These are phyloP conservation scores for Diaperis boleti DNA, from an alignment of 2,888 invertebrate species.

Conservation along the genomic window DNA sequence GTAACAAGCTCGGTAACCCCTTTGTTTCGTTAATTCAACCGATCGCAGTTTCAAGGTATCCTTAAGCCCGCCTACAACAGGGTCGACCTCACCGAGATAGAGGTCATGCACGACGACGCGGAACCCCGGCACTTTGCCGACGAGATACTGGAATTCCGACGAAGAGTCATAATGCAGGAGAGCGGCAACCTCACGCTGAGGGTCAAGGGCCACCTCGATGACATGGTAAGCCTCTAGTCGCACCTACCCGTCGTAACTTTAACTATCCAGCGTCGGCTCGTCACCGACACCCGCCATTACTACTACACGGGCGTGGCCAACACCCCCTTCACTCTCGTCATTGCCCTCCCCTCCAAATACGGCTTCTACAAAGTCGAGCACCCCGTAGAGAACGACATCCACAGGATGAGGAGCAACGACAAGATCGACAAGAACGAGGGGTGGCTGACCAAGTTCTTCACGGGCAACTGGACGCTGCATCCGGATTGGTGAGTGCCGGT, in stretches of 20 bases:
- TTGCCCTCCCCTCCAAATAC: slow-evolving; percentile 85
- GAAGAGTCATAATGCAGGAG: slow-evolving; percentile 83
- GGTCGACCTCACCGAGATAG: slow-evolving; percentile 95
- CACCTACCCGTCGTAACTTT: not conserved
- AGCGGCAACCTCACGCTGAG: slow-evolving; percentile 77
- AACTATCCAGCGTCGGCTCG: slow-evolving; percentile 81
- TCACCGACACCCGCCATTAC: slow-evolving; percentile 82
- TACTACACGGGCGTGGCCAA: slow-evolving; percentile 84
- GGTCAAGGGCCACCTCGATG: slow-evolving; percentile 88
- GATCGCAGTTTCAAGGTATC: slow-evolving; percentile 74
- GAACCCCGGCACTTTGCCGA: slow-evolving; percentile 83
- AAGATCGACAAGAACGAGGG: slow-evolving; percentile 59
- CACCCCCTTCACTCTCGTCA: slow-evolving; percentile 90
- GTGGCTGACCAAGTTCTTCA: slow-evolving; percentile 74
- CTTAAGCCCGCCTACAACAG: slow-evolving; percentile 96
- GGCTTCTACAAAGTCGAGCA: slow-evolving; percentile 80
- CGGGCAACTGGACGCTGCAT: slow-evolving; percentile 86
- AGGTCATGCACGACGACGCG: slow-evolving; percentile 86
- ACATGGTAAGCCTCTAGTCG: slow-evolving; percentile 83
- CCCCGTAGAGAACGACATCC: slow-evolving; percentile 79
- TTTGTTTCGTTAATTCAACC: slow-evolving; percentile 44
- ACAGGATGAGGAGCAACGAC: slow-evolving; percentile 70
- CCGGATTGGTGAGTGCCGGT: slow-evolving; percentile 82
- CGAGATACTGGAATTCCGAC: slow-evolving; percentile 80
- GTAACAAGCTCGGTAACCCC: too few species aligned